A percentile compares a stretch with the other conserved stretches of the same genome.
Evolutionary conservation across 1,140 invertebrate genomes (phyloP).

Genomic region (Zaprionus camerounensis): DNA sequence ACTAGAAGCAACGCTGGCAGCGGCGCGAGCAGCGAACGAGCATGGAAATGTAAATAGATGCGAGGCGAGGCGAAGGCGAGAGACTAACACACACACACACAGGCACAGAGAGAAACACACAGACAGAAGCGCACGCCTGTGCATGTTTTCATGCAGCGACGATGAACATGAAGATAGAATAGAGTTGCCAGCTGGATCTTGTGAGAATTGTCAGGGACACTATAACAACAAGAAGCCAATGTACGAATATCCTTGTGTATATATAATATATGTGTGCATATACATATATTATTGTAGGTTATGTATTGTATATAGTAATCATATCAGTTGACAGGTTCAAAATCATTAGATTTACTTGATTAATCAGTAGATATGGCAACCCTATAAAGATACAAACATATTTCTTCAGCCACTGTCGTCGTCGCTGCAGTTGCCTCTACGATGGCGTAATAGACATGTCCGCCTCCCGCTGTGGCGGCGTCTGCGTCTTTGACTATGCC

Average conservation of each 20-base stretch:
- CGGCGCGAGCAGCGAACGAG: conserved; percentile 47
- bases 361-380: too few species aligned
- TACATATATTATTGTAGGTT: too few species aligned
- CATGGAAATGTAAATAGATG: conserved; percentile 67
- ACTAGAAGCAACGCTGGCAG: conserved; percentile 33
- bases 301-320: too few species aligned
- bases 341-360: too few species aligned
- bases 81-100: conserved; percentile 12
- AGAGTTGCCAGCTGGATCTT: too few species aligned
- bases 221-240: too few species aligned
- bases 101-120: background rate
- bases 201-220: too few species aligned
- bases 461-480: conserved; percentile 45
- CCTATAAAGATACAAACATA: conserved; percentile 45
- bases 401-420: conserved; percentile 32
- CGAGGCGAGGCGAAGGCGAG: conserved; percentile 42
- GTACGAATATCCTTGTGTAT: too few species aligned
- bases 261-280: too few species aligned
- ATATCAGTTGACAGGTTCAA: too few species aligned
- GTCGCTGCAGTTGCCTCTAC: conserved; percentile 27
- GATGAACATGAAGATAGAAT: conserved; percentile 63
- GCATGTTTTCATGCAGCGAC: conserved; percentile 50
- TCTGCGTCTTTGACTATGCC: conserved; percentile 24
- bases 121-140: background rate
- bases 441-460: conserved; percentile 73